Conservation (phyloP, 2,797 vertebrate species). For the Karalla daura region DNA sequence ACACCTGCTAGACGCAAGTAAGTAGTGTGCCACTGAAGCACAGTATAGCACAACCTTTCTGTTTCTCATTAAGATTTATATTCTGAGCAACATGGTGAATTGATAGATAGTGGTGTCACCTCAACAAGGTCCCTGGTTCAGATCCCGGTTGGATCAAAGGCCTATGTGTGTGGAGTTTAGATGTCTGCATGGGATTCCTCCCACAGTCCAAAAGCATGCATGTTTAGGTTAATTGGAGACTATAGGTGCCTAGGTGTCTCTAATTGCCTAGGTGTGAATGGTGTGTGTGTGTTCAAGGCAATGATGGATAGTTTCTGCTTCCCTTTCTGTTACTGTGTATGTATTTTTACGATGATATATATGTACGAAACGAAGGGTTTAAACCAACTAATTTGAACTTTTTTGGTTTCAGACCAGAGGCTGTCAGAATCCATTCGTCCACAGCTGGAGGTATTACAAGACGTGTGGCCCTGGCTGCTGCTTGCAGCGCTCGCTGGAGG, state of each 20-base stretch:
- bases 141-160: too few relatives aligned
- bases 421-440: slow-evolving; percentile 83
- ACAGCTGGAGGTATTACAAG: slow-evolving; percentile 84
- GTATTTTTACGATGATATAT: background rate
- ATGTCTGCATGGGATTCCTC: too few relatives aligned
- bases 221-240: too few relatives aligned
- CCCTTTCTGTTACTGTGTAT: background rate
- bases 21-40: background rate
- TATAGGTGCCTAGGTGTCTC: too few relatives aligned
- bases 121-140: too few relatives aligned
- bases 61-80: background rate
- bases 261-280: too few relatives aligned
- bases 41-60: too few relatives aligned
- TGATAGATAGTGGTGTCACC: too few relatives aligned
- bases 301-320: too few relatives aligned
- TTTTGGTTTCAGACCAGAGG: slow-evolving; percentile 66
- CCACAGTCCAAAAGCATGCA: too few relatives aligned
- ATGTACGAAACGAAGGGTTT: background rate
- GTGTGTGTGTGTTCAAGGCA: too few relatives aligned
- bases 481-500: slow-evolving; percentile 85
- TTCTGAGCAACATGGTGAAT: background rate
- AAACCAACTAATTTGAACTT: slow-evolving; percentile 5
- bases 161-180: too few relatives aligned
- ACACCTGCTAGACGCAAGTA: slow-evolving; percentile 89
- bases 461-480: slow-evolving; percentile 89